Evolutionary conservation across 2,113 vertebrate species (phyloP), one percentile per base, ranked within the genome.

Genomic region (Archocentrus centrarchus): DNA sequence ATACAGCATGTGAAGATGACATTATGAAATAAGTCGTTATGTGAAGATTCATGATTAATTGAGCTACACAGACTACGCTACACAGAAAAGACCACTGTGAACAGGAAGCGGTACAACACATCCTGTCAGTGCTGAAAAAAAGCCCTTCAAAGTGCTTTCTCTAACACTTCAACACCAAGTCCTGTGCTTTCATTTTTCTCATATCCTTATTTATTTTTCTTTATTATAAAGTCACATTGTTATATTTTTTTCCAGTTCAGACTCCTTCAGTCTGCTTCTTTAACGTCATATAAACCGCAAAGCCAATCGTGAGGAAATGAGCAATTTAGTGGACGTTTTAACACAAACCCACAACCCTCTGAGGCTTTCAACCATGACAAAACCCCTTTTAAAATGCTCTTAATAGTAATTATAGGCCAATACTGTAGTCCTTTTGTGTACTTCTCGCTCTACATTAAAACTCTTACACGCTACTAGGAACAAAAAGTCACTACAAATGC

Each of bases 391-490:
- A 60, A 13, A 64, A 59, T 32, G 17, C 57, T 24, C 17, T 55
- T 59, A 59, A 81, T 68, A 44, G 37, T 58, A 84, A 88, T 84
- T 66, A 79, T 41, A 41, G 35, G 14, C 57, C 75, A 37, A 57
- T 41, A 55, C 30, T 55, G n/a, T 32, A 39, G 24, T 70, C 4
- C 32, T 62, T 22, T 7, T 62, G 8, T 64, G 75, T n/a, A 4
- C n/a, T 55, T 35, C 35, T 39, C 37, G 7, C 37, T 39, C 37
- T 9, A 10, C 37, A 39, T 39, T 39, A 39, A 39, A 39, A 10
- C 37, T 39, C 37, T 39, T 39, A 39, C 37, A 39, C 9, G 6
- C 37, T 39, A 39, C 37, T 39, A 9, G 37, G 37, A 39, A 39
- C 37, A 39, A 39, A 39, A 39, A 39, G 37, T 39, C 8, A 39